phyloP scores from a whole-genome alignment of 2,797 vertebrate genomes.

The Coracias cyanogaster region DNA sequence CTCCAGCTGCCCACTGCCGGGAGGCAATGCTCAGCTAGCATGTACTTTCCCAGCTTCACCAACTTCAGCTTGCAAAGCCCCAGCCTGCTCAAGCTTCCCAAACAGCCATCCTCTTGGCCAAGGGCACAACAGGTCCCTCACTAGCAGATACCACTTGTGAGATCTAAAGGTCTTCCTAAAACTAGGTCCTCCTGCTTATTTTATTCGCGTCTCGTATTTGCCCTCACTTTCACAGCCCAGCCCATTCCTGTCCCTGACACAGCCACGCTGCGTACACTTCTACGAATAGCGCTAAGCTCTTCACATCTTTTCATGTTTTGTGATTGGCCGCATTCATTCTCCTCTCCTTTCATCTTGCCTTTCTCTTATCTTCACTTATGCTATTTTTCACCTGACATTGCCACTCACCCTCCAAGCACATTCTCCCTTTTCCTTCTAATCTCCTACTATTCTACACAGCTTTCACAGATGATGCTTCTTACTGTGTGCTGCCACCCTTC shows the following conservation, averaged over 20 bases:
- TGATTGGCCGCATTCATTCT: not conserved
- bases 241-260: not conserved
- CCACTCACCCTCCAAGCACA: not conserved
- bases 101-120: not conserved
- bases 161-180: not conserved
- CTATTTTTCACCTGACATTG: not conserved
- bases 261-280: rapidly evolving
- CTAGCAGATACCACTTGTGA: not conserved
- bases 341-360: not conserved
- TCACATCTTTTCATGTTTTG: not conserved
- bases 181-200: not conserved
- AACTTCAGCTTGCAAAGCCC: too few relatives aligned
- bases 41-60: not conserved
- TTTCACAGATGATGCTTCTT: not conserved
- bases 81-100: rapidly evolving
- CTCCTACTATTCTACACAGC: not conserved
- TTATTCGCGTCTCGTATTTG: not conserved
- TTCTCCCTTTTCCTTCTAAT: not conserved
- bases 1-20: not conserved
- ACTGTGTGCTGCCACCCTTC: not conserved
- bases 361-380: not conserved
- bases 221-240: not conserved
- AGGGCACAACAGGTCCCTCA: not conserved
- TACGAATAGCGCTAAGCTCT: not conserved
- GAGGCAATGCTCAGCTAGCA: not conserved